Conservation (phyloP, 2,113 vertebrate species). For the Struthio camelus region DNA sequence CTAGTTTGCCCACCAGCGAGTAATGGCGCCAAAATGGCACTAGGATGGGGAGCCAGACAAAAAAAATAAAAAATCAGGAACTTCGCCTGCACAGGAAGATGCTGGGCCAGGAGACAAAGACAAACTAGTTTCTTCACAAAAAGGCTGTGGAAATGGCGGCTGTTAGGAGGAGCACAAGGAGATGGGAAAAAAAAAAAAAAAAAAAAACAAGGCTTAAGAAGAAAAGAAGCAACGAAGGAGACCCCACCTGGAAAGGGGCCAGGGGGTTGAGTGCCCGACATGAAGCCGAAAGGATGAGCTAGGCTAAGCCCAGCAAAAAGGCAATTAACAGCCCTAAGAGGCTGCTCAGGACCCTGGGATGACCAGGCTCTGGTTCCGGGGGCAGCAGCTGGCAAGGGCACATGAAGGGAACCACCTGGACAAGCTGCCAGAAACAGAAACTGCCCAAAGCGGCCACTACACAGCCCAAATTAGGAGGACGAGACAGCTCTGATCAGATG, state of each 20-base stretch:
- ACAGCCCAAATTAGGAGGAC: not conserved
- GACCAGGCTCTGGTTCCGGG: not conserved
- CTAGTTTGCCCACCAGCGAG: not conserved
- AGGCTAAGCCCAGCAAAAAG: not conserved
- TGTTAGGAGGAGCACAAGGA: not conserved
- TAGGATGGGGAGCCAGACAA: not conserved
- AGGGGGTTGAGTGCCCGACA: not conserved
- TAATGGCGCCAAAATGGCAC: not conserved
- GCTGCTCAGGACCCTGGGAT: not conserved
- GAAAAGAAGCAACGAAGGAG: not conserved
- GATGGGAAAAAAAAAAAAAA: not conserved
- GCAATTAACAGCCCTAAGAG: not conserved
- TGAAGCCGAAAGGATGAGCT: not conserved
- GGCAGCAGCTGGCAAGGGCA: not conserved
- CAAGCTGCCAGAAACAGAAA: not conserved
- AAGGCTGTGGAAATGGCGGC: not conserved
- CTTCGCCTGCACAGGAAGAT: conserved; percentile 9
- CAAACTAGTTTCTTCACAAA: not conserved
- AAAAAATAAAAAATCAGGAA: conserved; percentile 23
- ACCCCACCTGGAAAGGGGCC: not conserved
- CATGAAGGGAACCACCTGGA: not conserved
- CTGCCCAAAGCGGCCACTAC: not conserved
- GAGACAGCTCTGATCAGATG: not conserved
- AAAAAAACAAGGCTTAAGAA: not conserved
- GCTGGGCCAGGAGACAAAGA: not conserved